phyloP scores from a whole-genome alignment of 2,888 invertebrate genomes.

The Drosophila kuntzei region DNA sequence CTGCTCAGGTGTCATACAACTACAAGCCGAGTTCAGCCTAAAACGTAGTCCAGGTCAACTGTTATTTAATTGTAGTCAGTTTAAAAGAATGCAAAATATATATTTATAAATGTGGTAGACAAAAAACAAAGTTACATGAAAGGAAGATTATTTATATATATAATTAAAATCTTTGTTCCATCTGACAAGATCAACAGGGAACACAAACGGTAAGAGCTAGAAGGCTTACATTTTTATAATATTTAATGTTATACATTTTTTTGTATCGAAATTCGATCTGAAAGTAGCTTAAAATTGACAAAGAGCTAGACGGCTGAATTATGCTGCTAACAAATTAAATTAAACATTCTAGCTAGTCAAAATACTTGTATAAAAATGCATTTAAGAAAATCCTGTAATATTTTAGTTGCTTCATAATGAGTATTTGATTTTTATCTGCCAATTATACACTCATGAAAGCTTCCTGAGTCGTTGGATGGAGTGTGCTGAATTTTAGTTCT shows the following conservation, averaged over 20 bases:
- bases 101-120: constrained; percentile 33
- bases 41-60: constrained; percentile 16
- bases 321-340: neutral
- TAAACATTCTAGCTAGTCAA: neutral
- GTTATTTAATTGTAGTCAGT: constrained; percentile 64
- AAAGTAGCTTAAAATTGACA: neutral
- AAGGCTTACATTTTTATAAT: neutral
- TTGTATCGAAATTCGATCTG: no score
- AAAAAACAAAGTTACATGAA: constrained; percentile 5
- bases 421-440: constrained; percentile 10
- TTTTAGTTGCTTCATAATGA: constrained; percentile 11
- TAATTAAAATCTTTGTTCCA: no score
- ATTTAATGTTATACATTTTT: no score
- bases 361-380: constrained; percentile 1
- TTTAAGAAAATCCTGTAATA: neutral
- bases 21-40: constrained; percentile 44
- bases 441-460: constrained; percentile 4
- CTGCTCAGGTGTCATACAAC: constrained; percentile 66
- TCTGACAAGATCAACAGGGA: no score
- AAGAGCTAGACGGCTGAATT: neutral
- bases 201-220: neutral
- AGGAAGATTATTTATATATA: neutral
- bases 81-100: constrained; percentile 57
- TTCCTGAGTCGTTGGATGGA: neutral
- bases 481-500: neutral